phyloP scores from a whole-genome alignment of 2,888 invertebrate species.

The Megamerina dolium region DNA sequence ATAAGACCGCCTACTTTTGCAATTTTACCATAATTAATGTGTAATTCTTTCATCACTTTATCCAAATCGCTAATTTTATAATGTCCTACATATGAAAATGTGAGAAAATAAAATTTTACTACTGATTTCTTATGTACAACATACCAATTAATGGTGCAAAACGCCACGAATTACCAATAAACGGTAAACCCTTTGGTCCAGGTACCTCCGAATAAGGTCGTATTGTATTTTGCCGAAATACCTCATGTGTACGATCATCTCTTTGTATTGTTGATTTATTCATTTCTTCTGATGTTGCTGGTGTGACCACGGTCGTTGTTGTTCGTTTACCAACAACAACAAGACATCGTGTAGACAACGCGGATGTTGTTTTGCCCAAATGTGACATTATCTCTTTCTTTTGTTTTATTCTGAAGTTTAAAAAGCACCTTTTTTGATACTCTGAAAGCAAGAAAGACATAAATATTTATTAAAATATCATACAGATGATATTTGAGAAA shows the following conservation, averaged over 20 bases:
- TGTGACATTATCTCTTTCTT: constrained; percentile 29
- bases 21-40: constrained; percentile 55
- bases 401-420: too few species aligned
- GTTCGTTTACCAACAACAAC: constrained; percentile 25
- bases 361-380: constrained; percentile 33
- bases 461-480: too few species aligned
- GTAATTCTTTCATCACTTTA: constrained; percentile 54
- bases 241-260: too few species aligned
- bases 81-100: constrained; percentile 48
- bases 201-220: constrained; percentile 63
- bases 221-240: too few species aligned
- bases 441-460: too few species aligned
- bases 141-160: constrained; percentile 65
- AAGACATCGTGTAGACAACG: too few species aligned
- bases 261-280: constrained; percentile 3
- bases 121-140: constrained; percentile 12
- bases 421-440: too few species aligned
- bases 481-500: too few species aligned
- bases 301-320: constrained; percentile 25
- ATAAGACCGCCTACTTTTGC: constrained; percentile 65
- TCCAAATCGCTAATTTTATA: constrained; percentile 57
- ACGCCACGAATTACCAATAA: constrained; percentile 75
- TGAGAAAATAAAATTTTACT: not conserved
- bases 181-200: constrained; percentile 66
- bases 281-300: constrained; percentile 14